These are phyloP conservation scores for Bufo bufo DNA, from an alignment of 2,113 vertebrate species.

Conservation along the genomic window DNA sequence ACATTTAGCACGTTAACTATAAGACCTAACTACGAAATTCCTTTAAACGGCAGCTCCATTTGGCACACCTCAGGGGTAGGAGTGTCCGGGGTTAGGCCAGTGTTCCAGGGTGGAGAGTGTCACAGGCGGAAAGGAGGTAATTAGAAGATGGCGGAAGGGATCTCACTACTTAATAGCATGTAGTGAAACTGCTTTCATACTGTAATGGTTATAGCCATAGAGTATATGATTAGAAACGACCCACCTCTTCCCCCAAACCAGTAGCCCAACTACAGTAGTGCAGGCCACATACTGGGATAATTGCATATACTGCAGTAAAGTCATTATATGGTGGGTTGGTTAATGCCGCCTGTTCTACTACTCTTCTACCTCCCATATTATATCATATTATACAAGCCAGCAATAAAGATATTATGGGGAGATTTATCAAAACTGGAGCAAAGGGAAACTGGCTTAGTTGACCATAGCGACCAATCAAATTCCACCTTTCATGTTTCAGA, in stretches of 20 bases:
- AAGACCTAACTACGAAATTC: neutral
- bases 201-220: no score
- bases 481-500: no score
- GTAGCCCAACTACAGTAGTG: neutral
- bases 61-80: constrained; percentile 14
- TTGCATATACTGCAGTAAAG: no score
- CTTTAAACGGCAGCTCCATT: neutral
- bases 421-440: no score
- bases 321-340: no score
- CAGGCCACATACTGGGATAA: neutral
- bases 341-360: no score
- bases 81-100: constrained; percentile 7
- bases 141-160: constrained; percentile 14
- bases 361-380: no score
- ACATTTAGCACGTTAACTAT: neutral
- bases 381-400: no score
- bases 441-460: no score
- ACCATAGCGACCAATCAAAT: no score
- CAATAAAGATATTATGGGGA: no score
- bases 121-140: neutral
- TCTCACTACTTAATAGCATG: neutral
- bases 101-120: constrained; percentile 24
- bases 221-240: neutral
- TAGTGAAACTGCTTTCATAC: no score
- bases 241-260: neutral